Base-by-base conservation (phyloP, 1,140 invertebrate genomes). In the Pogonognathellus flavescens region DNA sequence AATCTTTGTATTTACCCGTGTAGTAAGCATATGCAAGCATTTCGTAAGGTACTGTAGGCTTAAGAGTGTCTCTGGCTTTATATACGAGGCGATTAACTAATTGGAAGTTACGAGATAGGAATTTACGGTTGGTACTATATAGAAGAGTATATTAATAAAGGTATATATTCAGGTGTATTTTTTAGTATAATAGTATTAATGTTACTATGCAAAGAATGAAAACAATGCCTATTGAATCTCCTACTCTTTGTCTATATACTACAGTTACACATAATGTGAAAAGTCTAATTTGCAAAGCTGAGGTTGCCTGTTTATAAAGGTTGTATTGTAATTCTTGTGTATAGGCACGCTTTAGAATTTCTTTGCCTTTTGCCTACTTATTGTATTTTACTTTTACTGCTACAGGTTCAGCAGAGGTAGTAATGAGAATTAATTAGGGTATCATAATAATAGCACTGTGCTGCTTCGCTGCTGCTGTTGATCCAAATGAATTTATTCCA, bases 391-490 rank as follows among this genome's bases (percentile, higher is more conserved):
- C 5, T 66, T 22, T 11, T 25, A 31, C 5, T 66, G 2, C 62
- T 66, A 22, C 20, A 4, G 31, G 31, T 9, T 16, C 11, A 55
- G 53, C 11, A 11, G 2, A 25, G 1, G 11, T 4, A 20, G 11
- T 66, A 66, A 66, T 66, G 62, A 66, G 25, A 66, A 66, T 66
- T 66, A 66, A 66, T 66, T 66, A 66, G 11, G 22, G 62, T 13
- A 10, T 80, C 72, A 52, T 80, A 52, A 4, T 80, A 80, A n/a
- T 49, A 52, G 16, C 0, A 2, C 7, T 76, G 16, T 11, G 11
- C 22, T 60, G 59, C 1, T 60, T 20, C 59, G n/a, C n/a, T 1
- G 9, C 11, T 11, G 7, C 7, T 25, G 22, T 31, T 66, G 25
- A 66, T 13, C 62, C 14, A 4, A 66, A 66, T 25, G 20, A 25